Evolutionary conservation across 92 coral and sea anemone species (phyloP).

Genomic region (Umimayanthus kanabou): DNA sequence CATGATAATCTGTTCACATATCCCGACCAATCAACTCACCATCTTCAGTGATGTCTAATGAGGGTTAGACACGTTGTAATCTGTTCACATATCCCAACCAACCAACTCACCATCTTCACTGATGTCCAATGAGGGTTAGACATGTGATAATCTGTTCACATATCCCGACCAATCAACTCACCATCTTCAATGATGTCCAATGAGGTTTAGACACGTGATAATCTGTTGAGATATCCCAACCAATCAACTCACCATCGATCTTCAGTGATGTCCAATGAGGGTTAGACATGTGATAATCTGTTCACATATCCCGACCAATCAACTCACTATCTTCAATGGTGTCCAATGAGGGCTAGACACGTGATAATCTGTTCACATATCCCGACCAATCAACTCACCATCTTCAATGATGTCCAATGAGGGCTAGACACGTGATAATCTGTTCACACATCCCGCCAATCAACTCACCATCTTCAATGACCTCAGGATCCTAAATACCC

Average conservation of each 20-base stretch:
- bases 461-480: constrained; percentile 85
- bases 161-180: constrained; percentile 22
- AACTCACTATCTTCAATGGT: too few species aligned
- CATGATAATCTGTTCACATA: too few species aligned
- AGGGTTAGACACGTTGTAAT: too few species aligned
- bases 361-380: background rate
- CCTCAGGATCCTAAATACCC: constrained; percentile 86
- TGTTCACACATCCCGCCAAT: background rate
- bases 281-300: too few species aligned
- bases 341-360: too few species aligned
- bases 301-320: too few species aligned
- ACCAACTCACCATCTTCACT: constrained; percentile 74
- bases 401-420: constrained; percentile 62
- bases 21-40: too few species aligned
- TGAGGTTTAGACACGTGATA: too few species aligned
- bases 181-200: constrained; percentile 77
- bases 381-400: constrained; percentile 50
- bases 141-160: background rate
- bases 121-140: constrained; percentile 29
- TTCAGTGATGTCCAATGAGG: constrained; percentile 49
- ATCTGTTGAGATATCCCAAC: background rate
- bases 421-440: too few species aligned
- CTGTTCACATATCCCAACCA: background rate
- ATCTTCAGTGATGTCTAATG: too few species aligned
- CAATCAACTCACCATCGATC: constrained; percentile 73